These are phyloP conservation scores for Acrossocheilus wenchowensis DNA, from an alignment of 2,797 vertebrate species.

Conservation along the genomic window DNA sequence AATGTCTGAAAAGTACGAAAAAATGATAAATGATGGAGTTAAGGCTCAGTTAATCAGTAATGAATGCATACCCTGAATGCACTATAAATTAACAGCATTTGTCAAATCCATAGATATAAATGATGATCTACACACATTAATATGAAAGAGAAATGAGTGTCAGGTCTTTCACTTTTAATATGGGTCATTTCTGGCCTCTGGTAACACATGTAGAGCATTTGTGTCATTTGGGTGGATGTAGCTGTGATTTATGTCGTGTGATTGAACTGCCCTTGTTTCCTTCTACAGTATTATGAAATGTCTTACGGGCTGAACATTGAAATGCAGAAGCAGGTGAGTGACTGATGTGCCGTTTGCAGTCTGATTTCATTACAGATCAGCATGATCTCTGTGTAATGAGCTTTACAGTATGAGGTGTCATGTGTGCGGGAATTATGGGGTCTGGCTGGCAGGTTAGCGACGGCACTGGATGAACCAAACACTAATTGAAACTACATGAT, in stretches of 20 bases:
- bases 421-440: background rate
- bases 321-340: conserved; percentile 88
- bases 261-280: conserved; percentile 23
- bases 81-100: background rate
- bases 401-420: conserved; percentile 17
- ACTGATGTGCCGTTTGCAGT: background rate
- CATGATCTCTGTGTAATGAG: conserved; percentile 42
- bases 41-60: background rate
- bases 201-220: background rate
- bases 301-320: conserved; percentile 90
- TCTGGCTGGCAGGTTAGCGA: background rate
- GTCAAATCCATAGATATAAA: background rate
- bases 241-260: background rate
- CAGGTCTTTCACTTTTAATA: background rate
- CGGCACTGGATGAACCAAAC: background rate
- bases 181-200: background rate
- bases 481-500: background rate
- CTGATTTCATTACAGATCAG: conserved; percentile 26
- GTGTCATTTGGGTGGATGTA: background rate
- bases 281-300: conserved; percentile 87
- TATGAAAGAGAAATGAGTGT: conserved; percentile 10
- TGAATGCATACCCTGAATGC: background rate
- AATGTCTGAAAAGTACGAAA: background rate
- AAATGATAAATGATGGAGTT: background rate
- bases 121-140: background rate